Base-by-base conservation (phyloP, 2,888 invertebrate species). In the Hydraecia micacea region DNA sequence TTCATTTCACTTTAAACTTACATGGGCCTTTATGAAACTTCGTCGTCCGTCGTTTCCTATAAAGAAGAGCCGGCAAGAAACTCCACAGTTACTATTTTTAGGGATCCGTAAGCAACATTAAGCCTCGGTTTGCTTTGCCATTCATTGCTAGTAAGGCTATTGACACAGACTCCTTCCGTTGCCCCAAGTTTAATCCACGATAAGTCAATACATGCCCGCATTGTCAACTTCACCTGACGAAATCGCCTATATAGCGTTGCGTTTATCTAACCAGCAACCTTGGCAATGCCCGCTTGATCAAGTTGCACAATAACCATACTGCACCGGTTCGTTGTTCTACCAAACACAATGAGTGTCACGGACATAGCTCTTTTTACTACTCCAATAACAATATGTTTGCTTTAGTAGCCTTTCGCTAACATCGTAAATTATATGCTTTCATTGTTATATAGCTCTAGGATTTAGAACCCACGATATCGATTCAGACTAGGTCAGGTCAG, bases 281-380 rank as follows among this genome's bases (percentile, higher is more conserved):
- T 79, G 81, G n/a, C 75, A 55, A 1, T 79, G 73, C 73, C 7
- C 21, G 11, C 21, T 81, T 49, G 18, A 46, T 58, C 36, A 11
- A 49, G 39, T 75, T 81, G 5, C 36, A 1, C 46, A 65, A 81
- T 36, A 18, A 46, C 46, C 36, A 39, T 28, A 63, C 46, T 55
- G 21, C 63, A 75, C 25, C 18, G 18, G 63, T 65, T 75, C 46
- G 55, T 39, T 81, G 55, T 28, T 81, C 55, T 39, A 49, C 28
- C 46, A 6, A 81, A 55, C 46, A 81, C 75, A 65, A 79, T 65
- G 39, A 75, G 75, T 65, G 36, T 58, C 81, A 81, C 8, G 81
- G 78, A 2, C 62, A 1, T 15, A 15, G 7, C 25, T 52, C 6
- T 62, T 78, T 73, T 73, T 52, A 25, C 32, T 73, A 9, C 52